phyloP scores from a whole-genome alignment of 2,888 invertebrate genomes.

The Pseudoips prasinana region DNA sequence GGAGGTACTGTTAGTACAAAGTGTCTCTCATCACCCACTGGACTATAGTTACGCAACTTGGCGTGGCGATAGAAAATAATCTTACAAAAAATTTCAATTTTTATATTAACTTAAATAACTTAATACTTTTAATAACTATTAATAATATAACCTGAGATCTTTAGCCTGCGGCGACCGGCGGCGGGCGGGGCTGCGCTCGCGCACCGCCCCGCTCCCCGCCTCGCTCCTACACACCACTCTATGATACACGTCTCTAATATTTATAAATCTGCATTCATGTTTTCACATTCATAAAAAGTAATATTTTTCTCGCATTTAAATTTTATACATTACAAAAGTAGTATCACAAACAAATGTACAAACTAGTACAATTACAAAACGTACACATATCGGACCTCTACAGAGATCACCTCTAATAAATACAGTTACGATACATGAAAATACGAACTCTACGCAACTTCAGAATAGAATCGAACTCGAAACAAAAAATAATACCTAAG shows the following conservation, averaged over 20 bases:
- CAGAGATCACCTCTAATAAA: constrained; percentile 74
- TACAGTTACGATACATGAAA: constrained; percentile 74
- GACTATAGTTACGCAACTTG: constrained; percentile 52
- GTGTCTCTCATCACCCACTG: constrained; percentile 54
- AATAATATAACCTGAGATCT: constrained; percentile 81
- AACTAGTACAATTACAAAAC: constrained; percentile 79
- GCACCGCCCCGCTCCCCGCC: constrained; percentile 28
- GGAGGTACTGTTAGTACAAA: constrained; percentile 62
- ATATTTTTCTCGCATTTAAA: constrained; percentile 67
- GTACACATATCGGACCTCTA: constrained; percentile 59
- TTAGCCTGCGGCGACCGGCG: constrained; percentile 55
- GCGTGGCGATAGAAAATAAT: constrained; percentile 70
- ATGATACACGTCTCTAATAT: constrained; percentile 55
- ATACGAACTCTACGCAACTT: constrained; percentile 75
- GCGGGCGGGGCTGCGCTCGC: constrained; percentile 31
- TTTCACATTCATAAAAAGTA: constrained; percentile 73
- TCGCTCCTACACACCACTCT: constrained; percentile 47
- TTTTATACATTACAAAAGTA: constrained; percentile 82
- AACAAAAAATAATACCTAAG: constrained; percentile 78
- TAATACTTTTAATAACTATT: constrained; percentile 80
- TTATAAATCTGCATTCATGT: constrained; percentile 65
- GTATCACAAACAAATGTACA: constrained; percentile 83
- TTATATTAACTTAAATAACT: constrained; percentile 80
- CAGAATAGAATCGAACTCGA: constrained; percentile 78
- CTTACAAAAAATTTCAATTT: constrained; percentile 78